Base-by-base conservation (phyloP, 2,113 vertebrate species). In the Hippocampus comes region DNA sequence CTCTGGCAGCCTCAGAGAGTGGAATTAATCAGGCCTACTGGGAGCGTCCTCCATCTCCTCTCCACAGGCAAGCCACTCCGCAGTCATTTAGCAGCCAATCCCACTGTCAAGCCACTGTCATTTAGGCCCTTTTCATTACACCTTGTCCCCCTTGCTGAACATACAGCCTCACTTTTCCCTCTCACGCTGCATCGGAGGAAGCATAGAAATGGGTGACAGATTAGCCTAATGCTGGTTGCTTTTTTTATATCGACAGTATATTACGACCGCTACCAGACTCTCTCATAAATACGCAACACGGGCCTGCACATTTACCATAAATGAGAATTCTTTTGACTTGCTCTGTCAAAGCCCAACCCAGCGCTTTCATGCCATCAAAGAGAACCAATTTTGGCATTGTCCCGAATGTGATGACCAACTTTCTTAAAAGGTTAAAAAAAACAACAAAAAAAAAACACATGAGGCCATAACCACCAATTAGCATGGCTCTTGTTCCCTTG, bases 11-110 rank as follows among this genome's bases (percentile, higher is more conserved):
- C 94, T 92, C 93, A 93, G 92, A 94, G 94, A 95, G 95, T 95
- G 94, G 95, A 97, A 99, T 99, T 98, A 98, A 99, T 99, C 97
- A 99, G 96, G 94, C 95, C 96, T 97, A 94, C 95, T 95, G 96
- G 96, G 96, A 97, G 94, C 95, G 94, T 95, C 94, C 94, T 94
- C 93, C 94, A 92, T 94, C 86, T 82, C 72, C 81, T 82, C 95
- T 95, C 96, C 78, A 93, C 95, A 94, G 96, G 96, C 94, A 91
- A 95, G 93, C 93, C 91, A 94, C 96, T 98, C 95, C 94, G 94
- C 94, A 96, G 96, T 99, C 96, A 97, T 97, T 98, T 97, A 96
- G 94, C 94, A 94, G 93, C 95, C 95, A 96, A 96, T 97, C 95
- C 95, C 94, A 96, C 96, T 96, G 96, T 98, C 97, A 98, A 95